Percentiles rank a stretch among this genome's conserved stretches.
These are phyloP conservation scores for Alviniconcha marisindica DNA, from an alignment of 1,140 invertebrate species.

Conservation along the genomic window DNA sequence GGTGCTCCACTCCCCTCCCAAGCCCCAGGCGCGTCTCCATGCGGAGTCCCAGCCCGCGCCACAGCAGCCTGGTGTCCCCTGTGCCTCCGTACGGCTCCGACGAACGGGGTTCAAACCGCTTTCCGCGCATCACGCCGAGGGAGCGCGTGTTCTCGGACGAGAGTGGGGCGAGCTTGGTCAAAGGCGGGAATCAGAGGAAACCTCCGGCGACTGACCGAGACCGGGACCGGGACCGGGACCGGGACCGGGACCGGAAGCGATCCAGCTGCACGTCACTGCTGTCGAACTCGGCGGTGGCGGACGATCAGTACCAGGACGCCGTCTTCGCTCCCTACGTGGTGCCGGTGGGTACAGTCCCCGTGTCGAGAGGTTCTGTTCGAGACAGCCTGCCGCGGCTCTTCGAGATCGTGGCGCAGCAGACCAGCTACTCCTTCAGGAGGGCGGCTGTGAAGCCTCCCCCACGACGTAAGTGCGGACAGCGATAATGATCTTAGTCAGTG, in stretches of 20 bases:
- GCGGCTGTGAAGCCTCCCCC: neutral
- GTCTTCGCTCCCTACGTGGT: neutral
- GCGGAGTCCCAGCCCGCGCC: neutral
- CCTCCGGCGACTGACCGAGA: neutral
- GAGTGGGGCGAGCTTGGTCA: too few species aligned
- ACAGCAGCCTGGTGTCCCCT: too few species aligned
- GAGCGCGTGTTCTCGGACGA: too few species aligned
- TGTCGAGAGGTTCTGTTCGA: neutral
- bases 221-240: neutral
- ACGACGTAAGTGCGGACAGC: neutral
- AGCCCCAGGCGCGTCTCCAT: too few species aligned
- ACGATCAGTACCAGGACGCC: neutral
- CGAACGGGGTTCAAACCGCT: too few species aligned
- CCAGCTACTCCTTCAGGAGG: neutral
- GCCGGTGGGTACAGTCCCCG: neutral
- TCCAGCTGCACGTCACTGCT: neutral
- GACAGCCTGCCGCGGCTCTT: neutral
- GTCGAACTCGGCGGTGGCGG: neutral
- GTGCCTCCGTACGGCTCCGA: too few species aligned
- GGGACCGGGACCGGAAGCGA: too few species aligned
- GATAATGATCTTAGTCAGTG: neutral
- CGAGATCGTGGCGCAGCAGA: constrained; percentile 14
- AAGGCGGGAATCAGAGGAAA: neutral
- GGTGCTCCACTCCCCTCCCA: neutral
- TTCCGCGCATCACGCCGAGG: too few species aligned